phyloP scores from a whole-genome alignment of 1,140 invertebrate genomes.

The Helicoverpa armigera region DNA sequence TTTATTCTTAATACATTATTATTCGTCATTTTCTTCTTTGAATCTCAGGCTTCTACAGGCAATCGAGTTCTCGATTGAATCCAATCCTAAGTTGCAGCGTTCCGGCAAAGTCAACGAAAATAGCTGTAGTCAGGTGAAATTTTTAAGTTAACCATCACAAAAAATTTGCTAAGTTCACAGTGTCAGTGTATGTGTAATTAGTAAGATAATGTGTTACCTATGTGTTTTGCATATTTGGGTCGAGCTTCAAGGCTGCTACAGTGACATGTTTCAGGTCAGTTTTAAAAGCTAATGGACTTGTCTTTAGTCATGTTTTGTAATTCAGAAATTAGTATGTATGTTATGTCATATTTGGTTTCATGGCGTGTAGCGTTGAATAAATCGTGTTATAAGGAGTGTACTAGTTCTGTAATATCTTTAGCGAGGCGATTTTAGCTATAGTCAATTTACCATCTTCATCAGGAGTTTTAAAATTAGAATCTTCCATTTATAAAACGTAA shows the following conservation, averaged over 20 bases:
- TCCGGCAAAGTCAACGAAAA: neutral
- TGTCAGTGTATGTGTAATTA: constrained; percentile 56
- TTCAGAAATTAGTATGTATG: neutral
- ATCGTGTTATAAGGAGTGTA: neutral
- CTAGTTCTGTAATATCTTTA: neutral
- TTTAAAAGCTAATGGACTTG: constrained; percentile 46
- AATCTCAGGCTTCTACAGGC: no score
- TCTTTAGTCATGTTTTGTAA: constrained; percentile 25
- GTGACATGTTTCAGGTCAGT: constrained; percentile 54
- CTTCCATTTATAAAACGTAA: no score
- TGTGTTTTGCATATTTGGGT: constrained; percentile 70
- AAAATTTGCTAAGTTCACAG: constrained; percentile 50
- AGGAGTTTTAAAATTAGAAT: no score
- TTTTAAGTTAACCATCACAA: neutral
- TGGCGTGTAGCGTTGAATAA: neutral
- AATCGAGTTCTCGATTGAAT: no score
- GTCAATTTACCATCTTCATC: no score
- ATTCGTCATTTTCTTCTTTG: no score
- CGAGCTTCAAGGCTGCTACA: constrained; percentile 62
- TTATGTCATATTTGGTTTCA: constrained; percentile 28
- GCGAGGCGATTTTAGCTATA: no score
- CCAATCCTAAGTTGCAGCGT: no score
- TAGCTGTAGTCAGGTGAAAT: neutral
- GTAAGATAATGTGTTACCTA: constrained; percentile 55
- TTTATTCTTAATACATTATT: no score